Conservation (phyloP, 2,113 vertebrate genomes). For the Merops nubicus region DNA sequence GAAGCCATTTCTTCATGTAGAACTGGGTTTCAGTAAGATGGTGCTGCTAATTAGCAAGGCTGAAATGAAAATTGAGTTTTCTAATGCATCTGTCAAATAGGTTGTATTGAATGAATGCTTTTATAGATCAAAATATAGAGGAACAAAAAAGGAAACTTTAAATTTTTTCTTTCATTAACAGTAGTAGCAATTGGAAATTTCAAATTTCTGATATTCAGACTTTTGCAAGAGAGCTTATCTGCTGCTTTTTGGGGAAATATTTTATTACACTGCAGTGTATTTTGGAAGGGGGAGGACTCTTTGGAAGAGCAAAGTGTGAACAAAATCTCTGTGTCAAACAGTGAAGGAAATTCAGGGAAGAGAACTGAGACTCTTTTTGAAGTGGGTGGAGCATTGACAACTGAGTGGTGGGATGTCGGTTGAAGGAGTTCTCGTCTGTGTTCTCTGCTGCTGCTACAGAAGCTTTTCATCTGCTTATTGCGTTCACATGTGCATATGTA, state of each 20-base stretch:
- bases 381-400: background rate
- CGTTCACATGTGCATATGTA: background rate
- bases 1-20: background rate
- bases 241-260: background rate
- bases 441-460: background rate
- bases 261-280: background rate
- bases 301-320: background rate
- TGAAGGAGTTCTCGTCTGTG: background rate
- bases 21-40: conserved; percentile 10
- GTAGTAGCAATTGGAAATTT: background rate
- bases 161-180: background rate
- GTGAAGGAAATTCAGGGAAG: background rate
- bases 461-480: background rate
- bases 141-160: background rate
- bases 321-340: background rate
- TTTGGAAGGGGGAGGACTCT: background rate
- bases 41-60: background rate
- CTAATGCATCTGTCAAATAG: conserved; percentile 10
- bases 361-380: background rate
- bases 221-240: background rate
- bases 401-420: background rate
- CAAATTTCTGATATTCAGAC: background rate
- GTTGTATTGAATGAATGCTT: conserved; percentile 2
- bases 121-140: background rate
- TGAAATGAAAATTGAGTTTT: conserved; percentile 15